Conservation (phyloP, 1,140 invertebrate genomes). For the Caenorhabditis brenneri region DNA sequence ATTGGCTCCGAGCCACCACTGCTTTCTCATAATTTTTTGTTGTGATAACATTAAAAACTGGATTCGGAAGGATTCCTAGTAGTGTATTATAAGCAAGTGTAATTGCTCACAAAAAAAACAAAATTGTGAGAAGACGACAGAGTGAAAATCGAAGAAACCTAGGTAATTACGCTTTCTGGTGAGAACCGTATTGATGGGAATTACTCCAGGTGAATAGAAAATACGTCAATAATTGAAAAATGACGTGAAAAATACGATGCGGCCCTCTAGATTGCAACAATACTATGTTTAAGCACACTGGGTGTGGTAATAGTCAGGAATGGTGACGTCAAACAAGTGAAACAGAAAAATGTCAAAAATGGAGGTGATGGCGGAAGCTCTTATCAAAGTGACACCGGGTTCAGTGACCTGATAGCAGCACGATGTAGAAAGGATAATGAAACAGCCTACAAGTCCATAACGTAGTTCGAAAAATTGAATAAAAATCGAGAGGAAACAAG, state of each 20-base stretch:
- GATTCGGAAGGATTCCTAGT: no score
- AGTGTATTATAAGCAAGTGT: no score
- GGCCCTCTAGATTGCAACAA: background rate
- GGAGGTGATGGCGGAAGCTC: background rate
- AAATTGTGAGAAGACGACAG: no score
- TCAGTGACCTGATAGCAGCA: background rate
- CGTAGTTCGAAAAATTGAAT: background rate
- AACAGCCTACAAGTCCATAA: background rate
- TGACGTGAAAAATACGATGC: background rate
- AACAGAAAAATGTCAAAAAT: conserved; percentile 28
- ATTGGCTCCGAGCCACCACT: background rate
- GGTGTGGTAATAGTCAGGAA: background rate
- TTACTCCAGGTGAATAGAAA: background rate
- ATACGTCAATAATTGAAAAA: background rate
- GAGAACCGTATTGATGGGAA: background rate
- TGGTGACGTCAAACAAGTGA: background rate
- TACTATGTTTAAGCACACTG: background rate
- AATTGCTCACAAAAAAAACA: no score
- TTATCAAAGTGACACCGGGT: background rate
- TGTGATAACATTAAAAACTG: background rate
- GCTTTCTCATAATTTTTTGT: background rate
- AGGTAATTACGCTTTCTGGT: no score
- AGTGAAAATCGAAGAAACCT: no score
- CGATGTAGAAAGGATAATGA: background rate
- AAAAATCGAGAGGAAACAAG: no score